Conservation (phyloP, 2,888 invertebrate genomes). For the Stegophylla sp. region DNA sequence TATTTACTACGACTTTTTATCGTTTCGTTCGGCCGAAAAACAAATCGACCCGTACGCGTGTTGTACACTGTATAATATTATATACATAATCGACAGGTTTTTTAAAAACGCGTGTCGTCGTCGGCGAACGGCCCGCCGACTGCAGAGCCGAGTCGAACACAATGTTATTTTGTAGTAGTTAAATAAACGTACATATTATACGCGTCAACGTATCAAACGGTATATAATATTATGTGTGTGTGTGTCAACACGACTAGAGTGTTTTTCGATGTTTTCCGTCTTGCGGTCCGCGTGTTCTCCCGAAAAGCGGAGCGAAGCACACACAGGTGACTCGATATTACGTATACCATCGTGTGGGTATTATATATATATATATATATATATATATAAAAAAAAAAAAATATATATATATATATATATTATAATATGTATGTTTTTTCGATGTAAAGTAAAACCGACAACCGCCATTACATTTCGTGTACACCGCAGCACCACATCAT, state of each 20-base stretch:
- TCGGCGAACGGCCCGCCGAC: background rate
- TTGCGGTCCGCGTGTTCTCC: conserved; percentile 20
- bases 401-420: background rate
- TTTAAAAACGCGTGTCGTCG: background rate
- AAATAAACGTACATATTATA: too few relatives aligned
- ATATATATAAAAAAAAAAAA: background rate
- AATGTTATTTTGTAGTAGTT: conserved; percentile 21
- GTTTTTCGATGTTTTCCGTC: conserved; percentile 38
- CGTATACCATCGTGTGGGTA: background rate
- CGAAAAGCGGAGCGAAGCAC: conserved; percentile 4
- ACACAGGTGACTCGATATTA: conserved; percentile 13
- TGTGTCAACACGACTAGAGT: conserved; percentile 20
- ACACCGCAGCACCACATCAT: too few relatives aligned
- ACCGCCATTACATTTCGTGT: too few relatives aligned
- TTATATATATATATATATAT: too few relatives aligned
- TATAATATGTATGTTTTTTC: too few relatives aligned
- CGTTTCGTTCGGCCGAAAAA: too few relatives aligned
- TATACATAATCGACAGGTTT: background rate
- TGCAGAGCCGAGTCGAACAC: background rate
- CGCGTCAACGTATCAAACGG: conserved; percentile 12
- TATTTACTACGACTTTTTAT: too few relatives aligned
- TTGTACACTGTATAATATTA: background rate
- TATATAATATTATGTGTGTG: background rate
- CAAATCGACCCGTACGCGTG: background rate
- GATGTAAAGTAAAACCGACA: too few relatives aligned